These are phyloP conservation scores for Rhea pennata DNA, from an alignment of 2,113 vertebrate genomes.

Conservation along the genomic window DNA sequence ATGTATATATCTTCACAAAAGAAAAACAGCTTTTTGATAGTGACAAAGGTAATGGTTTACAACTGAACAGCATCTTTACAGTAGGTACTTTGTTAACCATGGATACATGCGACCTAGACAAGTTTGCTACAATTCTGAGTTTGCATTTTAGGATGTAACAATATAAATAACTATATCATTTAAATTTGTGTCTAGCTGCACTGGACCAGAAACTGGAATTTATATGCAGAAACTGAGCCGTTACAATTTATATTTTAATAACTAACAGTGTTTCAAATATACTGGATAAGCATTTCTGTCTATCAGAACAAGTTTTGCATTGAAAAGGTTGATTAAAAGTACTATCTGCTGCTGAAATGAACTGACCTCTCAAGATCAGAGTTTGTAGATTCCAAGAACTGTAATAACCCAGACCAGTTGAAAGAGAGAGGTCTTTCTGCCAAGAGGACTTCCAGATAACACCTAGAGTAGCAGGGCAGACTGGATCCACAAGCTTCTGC, in stretches of 20 bases:
- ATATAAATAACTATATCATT: neutral
- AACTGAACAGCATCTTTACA: neutral
- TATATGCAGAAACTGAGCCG: neutral
- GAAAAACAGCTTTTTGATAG: neutral
- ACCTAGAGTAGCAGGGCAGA: neutral
- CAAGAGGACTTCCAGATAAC: neutral
- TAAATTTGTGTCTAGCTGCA: neutral
- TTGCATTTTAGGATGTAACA: neutral
- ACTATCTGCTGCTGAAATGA: neutral
- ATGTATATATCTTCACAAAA: neutral
- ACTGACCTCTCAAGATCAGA: neutral
- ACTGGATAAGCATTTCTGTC: neutral
- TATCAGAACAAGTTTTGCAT: neutral
- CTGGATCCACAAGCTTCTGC: too few relatives aligned
- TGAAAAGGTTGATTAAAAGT: neutral
- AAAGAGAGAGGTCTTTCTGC: neutral
- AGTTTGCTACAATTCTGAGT: neutral
- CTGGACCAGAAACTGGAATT: neutral
- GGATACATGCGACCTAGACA: neutral
- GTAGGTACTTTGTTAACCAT: neutral
- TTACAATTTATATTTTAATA: neutral
- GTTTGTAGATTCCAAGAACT: neutral
- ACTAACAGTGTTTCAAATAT: neutral
- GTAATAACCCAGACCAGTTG: neutral
- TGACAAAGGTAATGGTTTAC: rapidly evolving